phyloP scores from a whole-genome alignment of 2,888 invertebrate genomes.

The Cantharis nigra region DNA sequence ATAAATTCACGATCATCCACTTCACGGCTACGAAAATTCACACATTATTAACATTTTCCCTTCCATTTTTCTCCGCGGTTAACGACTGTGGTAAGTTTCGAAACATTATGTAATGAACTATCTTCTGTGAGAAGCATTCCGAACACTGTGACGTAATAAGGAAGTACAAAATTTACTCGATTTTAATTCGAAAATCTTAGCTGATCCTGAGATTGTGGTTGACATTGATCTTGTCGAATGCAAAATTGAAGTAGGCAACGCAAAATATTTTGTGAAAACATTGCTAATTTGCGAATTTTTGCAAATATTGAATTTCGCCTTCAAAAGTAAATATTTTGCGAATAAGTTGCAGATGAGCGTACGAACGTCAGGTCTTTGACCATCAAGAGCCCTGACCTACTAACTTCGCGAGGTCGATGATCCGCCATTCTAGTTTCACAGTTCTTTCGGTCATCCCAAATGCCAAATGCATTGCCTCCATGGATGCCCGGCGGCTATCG shows the following conservation, averaged over 20 bases:
- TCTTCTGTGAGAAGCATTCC: conserved; percentile 21
- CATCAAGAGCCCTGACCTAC: conserved; percentile 56
- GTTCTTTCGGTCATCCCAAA: conserved; percentile 44
- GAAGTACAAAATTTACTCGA: neutral
- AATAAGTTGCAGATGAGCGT: conserved; percentile 46
- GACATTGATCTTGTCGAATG: neutral
- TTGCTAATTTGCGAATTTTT: neutral
- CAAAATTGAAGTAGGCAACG: neutral
- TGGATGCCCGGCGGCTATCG: conserved; percentile 26
- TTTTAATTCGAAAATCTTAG: conserved; percentile 9
- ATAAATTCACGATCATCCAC: conserved; percentile 12
- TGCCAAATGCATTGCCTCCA: conserved; percentile 36
- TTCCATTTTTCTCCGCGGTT: conserved; percentile 16
- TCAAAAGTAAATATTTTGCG: conserved; percentile 23
- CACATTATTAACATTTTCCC: conserved; percentile 24
- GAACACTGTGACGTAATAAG: conserved; percentile 14
- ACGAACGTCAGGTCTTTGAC: conserved; percentile 55
- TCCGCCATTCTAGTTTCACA: conserved; percentile 56
- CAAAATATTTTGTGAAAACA: neutral
- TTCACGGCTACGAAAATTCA: conserved; percentile 25
- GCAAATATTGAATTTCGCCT: conserved; percentile 16
- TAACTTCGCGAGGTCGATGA: conserved; percentile 57
- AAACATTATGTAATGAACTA: conserved; percentile 16
- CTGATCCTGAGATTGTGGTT: conserved; percentile 14
- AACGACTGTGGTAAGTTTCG: conserved; percentile 15